These are phyloP conservation scores for Macrochelys suwanniensis DNA, from an alignment of 2,797 vertebrate species.

Conservation along the genomic window DNA sequence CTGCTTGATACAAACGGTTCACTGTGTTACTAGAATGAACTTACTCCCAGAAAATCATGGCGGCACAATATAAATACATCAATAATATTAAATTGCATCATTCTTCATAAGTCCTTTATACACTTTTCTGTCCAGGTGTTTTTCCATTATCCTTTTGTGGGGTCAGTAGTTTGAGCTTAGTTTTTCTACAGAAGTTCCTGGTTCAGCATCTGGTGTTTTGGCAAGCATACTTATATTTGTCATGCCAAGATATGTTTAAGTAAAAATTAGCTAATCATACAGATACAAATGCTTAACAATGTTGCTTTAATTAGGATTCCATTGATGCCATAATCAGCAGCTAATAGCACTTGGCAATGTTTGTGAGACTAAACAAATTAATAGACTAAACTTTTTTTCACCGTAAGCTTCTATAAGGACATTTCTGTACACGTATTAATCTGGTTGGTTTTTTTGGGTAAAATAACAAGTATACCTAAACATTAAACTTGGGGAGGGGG, in stretches of 20 bases:
- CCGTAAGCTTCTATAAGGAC: background rate
- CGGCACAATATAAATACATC: background rate
- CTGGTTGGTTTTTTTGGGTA: background rate
- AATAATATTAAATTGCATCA: background rate
- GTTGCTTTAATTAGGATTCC: constrained; percentile 1
- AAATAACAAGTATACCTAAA: background rate
- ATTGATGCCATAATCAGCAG: background rate
- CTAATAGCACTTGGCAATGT: background rate
- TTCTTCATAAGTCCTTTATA: background rate
- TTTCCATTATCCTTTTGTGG: background rate
- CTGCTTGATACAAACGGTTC: background rate
- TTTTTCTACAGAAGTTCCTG: background rate
- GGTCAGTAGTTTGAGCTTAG: background rate
- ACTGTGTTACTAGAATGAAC: background rate
- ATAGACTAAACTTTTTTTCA: background rate
- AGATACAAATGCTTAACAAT: background rate
- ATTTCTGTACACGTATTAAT: background rate
- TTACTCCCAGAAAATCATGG: background rate
- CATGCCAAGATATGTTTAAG: background rate
- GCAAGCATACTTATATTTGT: background rate
- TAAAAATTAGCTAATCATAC: constrained; percentile 8
- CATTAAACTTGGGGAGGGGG: background rate
- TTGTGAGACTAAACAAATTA: background rate
- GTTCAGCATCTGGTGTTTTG: constrained; percentile 26
- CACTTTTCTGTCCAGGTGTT: background rate